A percentile compares a stretch with the other conserved stretches of the same genome.
Evolutionary conservation across 2,797 vertebrate genomes (phyloP).

Genomic region (Tinamus major): DNA sequence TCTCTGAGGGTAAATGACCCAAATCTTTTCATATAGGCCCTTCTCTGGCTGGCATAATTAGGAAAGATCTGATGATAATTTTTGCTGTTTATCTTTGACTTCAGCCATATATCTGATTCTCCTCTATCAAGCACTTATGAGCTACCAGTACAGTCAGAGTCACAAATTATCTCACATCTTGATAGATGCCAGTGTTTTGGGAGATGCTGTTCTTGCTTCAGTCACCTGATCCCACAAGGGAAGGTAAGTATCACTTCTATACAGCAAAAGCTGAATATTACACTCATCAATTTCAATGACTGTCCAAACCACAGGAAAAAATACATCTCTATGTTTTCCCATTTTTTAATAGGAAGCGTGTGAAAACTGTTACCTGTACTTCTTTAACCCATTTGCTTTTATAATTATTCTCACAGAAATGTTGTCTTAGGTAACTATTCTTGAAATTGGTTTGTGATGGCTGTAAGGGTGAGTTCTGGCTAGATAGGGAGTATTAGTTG

Average conservation of each 20-base stretch:
- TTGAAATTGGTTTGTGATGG: neutral
- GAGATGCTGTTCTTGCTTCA: neutral
- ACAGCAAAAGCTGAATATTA: neutral
- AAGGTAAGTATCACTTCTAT: neutral
- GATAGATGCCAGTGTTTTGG: neutral
- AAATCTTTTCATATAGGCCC: neutral
- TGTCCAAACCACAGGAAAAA: neutral
- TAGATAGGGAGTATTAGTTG: neutral
- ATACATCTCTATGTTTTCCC: neutral
- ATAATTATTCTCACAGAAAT: neutral
- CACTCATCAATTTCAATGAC: neutral
- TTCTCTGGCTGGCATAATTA: neutral
- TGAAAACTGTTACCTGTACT: neutral
- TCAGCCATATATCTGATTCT: neutral
- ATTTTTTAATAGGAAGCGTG: neutral
- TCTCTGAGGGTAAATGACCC: neutral
- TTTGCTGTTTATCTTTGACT: neutral
- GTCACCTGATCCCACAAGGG: neutral
- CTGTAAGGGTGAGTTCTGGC: neutral
- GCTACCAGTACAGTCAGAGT: neutral
- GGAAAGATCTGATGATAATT: no score
- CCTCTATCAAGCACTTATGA: neutral
- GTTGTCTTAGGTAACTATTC: neutral
- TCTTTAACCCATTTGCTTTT: neutral
- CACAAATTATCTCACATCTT: neutral